phyloP scores from a whole-genome alignment of 2,888 invertebrate species.

The Dasysyrphus tricinctus region DNA sequence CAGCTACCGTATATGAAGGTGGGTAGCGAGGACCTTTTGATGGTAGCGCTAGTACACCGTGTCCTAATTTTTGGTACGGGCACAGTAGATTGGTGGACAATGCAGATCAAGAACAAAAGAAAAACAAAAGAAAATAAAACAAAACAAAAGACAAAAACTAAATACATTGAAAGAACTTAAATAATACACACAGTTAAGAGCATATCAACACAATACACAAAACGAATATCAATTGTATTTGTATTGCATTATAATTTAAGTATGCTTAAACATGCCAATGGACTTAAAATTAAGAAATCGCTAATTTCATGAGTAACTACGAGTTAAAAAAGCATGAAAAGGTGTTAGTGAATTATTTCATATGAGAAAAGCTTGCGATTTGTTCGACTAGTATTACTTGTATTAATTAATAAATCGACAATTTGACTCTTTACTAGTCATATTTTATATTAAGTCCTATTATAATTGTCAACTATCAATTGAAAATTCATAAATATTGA shows the following conservation, averaged over 20 bases:
- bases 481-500: too few species aligned
- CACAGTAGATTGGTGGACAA: constrained; percentile 11
- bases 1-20: constrained; percentile 93
- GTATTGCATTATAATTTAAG: not conserved
- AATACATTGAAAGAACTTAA: not conserved
- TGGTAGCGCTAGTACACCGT: constrained; percentile 57
- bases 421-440: too few species aligned
- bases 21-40: constrained; percentile 84
- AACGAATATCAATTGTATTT: not conserved
- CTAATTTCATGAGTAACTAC: not conserved
- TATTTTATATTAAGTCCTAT: too few species aligned
- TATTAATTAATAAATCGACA: too few species aligned
- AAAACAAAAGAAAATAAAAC: constrained; percentile 45
- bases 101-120: constrained; percentile 51
- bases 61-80: constrained; percentile 40
- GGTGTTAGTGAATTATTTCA: constrained; percentile 1
- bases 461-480: too few species aligned
- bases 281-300: not conserved
- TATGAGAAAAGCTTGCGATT: not conserved
- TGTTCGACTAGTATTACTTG: not conserved
- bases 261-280: not conserved
- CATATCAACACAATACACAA: not conserved
- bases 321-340: not conserved
- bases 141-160: not conserved
- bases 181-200: not conserved